These are phyloP conservation scores for Lacanobia oleracea DNA, from an alignment of 2,888 invertebrate genomes.

Conservation along the genomic window DNA sequence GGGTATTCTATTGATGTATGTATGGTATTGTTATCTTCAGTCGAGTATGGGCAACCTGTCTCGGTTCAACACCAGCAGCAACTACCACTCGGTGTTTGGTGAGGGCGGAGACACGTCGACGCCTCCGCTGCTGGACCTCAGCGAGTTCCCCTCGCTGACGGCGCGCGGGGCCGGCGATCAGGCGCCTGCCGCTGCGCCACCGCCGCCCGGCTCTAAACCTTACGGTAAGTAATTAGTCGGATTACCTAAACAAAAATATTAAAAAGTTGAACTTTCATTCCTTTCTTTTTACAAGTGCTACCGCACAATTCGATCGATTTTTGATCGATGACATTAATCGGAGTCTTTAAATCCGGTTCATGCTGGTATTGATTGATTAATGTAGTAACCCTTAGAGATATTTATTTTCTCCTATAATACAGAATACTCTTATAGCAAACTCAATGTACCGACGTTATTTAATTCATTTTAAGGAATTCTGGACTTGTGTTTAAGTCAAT, in stretches of 20 bases:
- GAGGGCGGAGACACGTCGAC: constrained; percentile 94
- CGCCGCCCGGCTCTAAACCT: constrained; percentile 97
- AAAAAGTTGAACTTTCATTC: no score
- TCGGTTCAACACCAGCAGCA: constrained; percentile 92
- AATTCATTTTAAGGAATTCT: background rate
- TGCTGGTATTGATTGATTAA: no score
- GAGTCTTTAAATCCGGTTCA: no score
- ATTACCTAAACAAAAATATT: background rate
- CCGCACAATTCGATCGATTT: no score
- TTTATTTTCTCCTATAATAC: no score
- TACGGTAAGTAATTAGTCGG: constrained; percentile 91
- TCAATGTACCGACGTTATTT: background rate
- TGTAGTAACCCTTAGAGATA: no score
- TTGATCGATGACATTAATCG: background rate
- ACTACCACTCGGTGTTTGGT: constrained; percentile 96
- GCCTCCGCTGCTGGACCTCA: constrained; percentile 96
- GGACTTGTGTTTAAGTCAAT: background rate
- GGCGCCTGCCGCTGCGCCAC: constrained; percentile 95
- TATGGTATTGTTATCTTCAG: constrained; percentile 73
- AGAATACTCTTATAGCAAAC: background rate
- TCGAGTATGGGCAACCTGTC: constrained; percentile 92
- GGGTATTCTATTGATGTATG: background rate
- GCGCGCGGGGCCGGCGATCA: constrained; percentile 95
- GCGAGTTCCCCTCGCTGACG: constrained; percentile 98
- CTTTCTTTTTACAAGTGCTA: background rate